Base-by-base conservation (phyloP, 2,113 vertebrate species). In the Mus spicilegus region DNA sequence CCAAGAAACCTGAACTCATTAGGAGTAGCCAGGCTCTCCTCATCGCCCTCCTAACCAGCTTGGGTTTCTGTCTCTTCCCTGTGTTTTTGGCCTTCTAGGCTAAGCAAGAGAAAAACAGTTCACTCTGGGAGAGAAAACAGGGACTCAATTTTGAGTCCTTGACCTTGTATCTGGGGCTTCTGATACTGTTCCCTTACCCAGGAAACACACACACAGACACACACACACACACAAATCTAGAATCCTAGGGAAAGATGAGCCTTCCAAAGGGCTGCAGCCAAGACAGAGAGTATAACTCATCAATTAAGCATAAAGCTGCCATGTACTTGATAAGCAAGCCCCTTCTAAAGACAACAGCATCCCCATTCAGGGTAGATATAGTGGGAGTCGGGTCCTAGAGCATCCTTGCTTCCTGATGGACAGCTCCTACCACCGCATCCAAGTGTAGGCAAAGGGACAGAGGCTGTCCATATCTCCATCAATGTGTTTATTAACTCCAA, bases 1-100 rank as follows among this genome's bases (percentile, higher is more conserved):
- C n/a, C 51, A 46, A 87, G 96, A 93, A 97, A 97, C 85, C 65
- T 90, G 80, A 97, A 87, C 92, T 95, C 75, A 5, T 13, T 51
- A 87, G 51, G n/a, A 97, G 87, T 56, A 94, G 26, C 70, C 0
- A 54, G 70, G 75, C 22, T 17, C 61, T 96, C 42, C 56, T 98
- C 90, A 94, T 87, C 65, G 89, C 82, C 39, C 36, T 28, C 80
- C 94, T 24, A 33, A 11, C 72, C 46, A 69, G 84, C 72, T 93
- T 91, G 51, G 61, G 90, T 97, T 94, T 96, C 95, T 63, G 36
- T 84, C 81, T 93, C 9, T 56, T 90, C 70, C 75, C 85, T 85
- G 20, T 85, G 72, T 26, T 88, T 94, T 51, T 3, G 72, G 70
- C 51, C 20, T 86, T 94, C 78, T 76, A 61, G 76, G 6, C 14